A percentile compares a stretch with the other conserved stretches of the same genome.
These are phyloP conservation scores for Pimephales promelas DNA, from an alignment of 2,113 vertebrate genomes.

Conservation along the genomic window DNA sequence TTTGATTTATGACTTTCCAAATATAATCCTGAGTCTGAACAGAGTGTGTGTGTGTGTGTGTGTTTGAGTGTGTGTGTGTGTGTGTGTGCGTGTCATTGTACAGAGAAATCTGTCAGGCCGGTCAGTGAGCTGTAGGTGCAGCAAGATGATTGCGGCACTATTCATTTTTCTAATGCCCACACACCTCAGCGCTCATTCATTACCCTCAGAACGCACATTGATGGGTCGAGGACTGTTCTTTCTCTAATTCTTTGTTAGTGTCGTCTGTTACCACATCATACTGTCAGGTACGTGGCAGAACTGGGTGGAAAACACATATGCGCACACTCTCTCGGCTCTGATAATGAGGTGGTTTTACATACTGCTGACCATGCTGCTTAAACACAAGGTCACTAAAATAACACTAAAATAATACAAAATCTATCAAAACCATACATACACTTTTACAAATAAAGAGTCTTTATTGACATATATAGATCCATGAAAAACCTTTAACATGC, in stretches of 20 bases:
- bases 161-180: background rate
- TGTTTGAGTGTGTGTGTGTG: background rate
- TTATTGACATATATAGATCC: no score
- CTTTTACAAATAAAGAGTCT: no score
- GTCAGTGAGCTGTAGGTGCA: slow-evolving; percentile 1
- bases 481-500: no score
- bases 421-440: background rate
- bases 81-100: no score
- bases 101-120: slow-evolving; percentile 7
- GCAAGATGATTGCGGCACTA: background rate
- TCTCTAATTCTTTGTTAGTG: background rate
- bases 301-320: background rate
- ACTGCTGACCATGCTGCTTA: slow-evolving; percentile 8
- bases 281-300: background rate
- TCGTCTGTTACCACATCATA: background rate
- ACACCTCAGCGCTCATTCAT: background rate
- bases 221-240: background rate
- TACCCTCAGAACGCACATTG: slow-evolving; percentile 17
- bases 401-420: background rate
- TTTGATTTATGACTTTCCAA: slow-evolving; percentile 39
- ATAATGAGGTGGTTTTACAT: slow-evolving; percentile 13
- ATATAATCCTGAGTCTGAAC: slow-evolving; percentile 21
- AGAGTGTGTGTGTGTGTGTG: slow-evolving; percentile 24
- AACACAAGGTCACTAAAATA: background rate
- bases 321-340: background rate